These are phyloP conservation scores for Notarius lentiginosus DNA, from an alignment of 2,113 vertebrate species.

Conservation along the genomic window DNA sequence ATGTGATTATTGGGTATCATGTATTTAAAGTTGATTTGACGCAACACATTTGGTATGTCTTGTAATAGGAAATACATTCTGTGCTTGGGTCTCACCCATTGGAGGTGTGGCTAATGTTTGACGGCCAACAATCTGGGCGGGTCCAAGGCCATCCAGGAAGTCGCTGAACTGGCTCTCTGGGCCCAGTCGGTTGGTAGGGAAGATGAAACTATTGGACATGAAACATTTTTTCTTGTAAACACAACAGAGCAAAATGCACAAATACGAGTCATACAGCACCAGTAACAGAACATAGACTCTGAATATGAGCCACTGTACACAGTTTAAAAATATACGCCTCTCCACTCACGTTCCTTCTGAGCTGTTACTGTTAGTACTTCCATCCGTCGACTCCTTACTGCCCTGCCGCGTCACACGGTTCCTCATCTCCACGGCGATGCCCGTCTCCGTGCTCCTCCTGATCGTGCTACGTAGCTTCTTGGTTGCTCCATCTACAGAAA, in stretches of 20 bases:
- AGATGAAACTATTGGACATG: slow-evolving; percentile 84
- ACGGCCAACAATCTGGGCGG: slow-evolving; percentile 94
- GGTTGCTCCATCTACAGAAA: slow-evolving; percentile 81
- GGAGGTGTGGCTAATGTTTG: slow-evolving; percentile 93
- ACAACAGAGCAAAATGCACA: not conserved
- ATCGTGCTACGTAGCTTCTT: slow-evolving; percentile 98
- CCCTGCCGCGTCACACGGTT: slow-evolving; percentile 92
- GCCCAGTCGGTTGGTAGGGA: slow-evolving; percentile 88
- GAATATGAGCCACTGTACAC: too few species aligned
- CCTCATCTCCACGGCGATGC: slow-evolving; percentile 97
- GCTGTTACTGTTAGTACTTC: slow-evolving; percentile 98
- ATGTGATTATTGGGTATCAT: not conserved
- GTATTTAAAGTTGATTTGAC: too few species aligned
- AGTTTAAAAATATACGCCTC: not conserved
- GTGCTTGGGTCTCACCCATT: slow-evolving; percentile 81
- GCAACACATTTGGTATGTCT: not conserved
- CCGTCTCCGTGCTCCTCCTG: slow-evolving; percentile 94
- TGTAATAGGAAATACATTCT: not conserved
- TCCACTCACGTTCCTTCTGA: slow-evolving; percentile 92
- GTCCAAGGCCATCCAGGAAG: slow-evolving; percentile 94
- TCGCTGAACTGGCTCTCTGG: slow-evolving; percentile 98
- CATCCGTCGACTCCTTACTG: slow-evolving; percentile 94
- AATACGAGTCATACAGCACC: not conserved
- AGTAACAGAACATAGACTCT: not conserved
- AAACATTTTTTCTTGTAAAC: not conserved